Percentiles rank a stretch among this genome's conserved stretches.
phyloP scores from a whole-genome alignment of 2,113 vertebrate species.

The Thryonomys swinderianus region DNA sequence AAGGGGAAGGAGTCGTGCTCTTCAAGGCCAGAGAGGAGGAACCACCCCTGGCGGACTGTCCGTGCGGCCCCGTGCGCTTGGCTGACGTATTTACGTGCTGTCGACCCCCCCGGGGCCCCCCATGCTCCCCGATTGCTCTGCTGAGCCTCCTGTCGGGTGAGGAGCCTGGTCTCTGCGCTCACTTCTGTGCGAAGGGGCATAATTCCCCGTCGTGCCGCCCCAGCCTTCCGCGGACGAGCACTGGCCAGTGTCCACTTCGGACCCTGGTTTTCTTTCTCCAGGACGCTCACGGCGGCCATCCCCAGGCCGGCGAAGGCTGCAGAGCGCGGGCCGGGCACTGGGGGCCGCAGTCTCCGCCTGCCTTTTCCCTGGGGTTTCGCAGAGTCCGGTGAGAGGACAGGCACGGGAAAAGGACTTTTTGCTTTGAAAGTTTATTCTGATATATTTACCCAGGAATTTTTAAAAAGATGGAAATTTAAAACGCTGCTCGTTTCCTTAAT shows the following conservation, averaged over 20 bases:
- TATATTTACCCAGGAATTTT: not conserved
- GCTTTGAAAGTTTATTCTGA: not conserved
- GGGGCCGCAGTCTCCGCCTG: not conserved
- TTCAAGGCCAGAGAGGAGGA: not conserved
- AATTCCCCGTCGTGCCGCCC: not conserved
- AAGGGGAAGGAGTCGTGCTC: not conserved
- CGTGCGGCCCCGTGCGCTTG: not conserved
- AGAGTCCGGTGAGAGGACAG: not conserved
- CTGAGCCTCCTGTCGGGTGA: not conserved
- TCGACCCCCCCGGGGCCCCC: not conserved
- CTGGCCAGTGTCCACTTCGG: rapidly evolving
- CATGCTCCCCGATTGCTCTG: not conserved
- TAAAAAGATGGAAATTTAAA: not conserved
- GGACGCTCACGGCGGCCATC: not conserved
- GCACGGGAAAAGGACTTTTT: not conserved
- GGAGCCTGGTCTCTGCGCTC: not conserved
- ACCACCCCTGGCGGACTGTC: not conserved
- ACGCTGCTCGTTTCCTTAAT: not conserved
- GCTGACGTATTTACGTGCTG: not conserved
- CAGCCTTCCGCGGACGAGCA: not conserved
- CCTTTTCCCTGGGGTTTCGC: too few relatives aligned
- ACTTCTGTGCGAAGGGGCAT: not conserved
- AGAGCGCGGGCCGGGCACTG: too few relatives aligned
- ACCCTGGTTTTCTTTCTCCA: not conserved
- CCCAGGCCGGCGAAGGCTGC: not conserved